Base-by-base conservation (phyloP, 2,888 invertebrate genomes). In the Lysandra bellargus region DNA sequence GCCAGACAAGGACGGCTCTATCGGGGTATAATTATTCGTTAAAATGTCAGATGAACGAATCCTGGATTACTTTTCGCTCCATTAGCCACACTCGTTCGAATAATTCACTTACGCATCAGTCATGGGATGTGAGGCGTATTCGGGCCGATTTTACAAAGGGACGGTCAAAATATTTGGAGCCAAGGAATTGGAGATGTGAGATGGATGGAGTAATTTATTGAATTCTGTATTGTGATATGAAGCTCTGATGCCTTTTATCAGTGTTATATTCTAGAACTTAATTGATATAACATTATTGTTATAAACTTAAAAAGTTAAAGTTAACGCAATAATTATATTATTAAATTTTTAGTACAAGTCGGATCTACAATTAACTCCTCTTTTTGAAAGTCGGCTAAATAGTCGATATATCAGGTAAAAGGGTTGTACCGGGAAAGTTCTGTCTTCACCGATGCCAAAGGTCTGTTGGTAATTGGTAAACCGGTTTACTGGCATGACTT, bases 1-100 rank as follows among this genome's bases (percentile, higher is more conserved):
- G 69, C 79, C 84, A 85, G 84, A 85, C 57, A 60, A 74, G 40
- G 79, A 79, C 44, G 60, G 74, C 37, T 30, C 44, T 79, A 79
- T 79, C 79, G 17, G 79, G 85, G 37, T 85, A 85, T 86, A 85
- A 87, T 88, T 87, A 86, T 88, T 87, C 84, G 84, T 83, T 85
- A 86, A 87, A 86, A 86, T 83, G 84, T 85, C 85, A 84, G 82
- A 81, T 82, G 79, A 79, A 60, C 81, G 81, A 81, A 80, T 74
- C 81, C 60, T 69, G 79, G 78, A 78, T 80, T 79, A 79, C 75
- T 49, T 61, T 49, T 79, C 79, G 79, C 79, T 75, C 79, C 61
- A 79, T 79, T 79, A 79, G 75, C 75, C 79, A 75, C 73, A 79
- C 79, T 79, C 79, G 74, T 79, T 79, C 37, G 30, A 74, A 79